Evolutionary conservation across 2,888 invertebrate species (phyloP), one percentile per base, ranked within the genome.

Genomic region (Panzeria rudis): DNA sequence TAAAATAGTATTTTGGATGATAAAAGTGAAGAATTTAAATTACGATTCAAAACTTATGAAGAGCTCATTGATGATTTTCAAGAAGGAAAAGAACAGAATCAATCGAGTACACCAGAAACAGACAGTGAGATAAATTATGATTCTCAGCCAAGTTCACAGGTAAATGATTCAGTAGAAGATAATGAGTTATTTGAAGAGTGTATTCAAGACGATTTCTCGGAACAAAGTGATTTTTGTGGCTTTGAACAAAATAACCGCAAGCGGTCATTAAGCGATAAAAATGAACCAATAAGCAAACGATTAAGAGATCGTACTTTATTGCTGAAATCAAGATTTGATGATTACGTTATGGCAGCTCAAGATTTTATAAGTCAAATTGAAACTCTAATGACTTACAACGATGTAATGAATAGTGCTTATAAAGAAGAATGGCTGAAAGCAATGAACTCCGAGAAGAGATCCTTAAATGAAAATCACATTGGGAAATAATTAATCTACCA

Each of bases 401-500:
- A 50, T 17, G 32, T 23, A 8, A n/a, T 32, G 7, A 59, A 59
- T 15, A 77, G 59, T 17, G 25, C 1, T 29, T 1, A 66, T 15
- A 38, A 61, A 25, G 29, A 62, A 15, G 20, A 68, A 35, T 64
- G 41, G 29, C 25, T 17, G 4, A 44, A n/a, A 62, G 23, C 89
- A 6, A 90, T 90, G 80, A 35, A 54, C 3, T 41, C 44, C 2
- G 25, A 59, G 11, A 35, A 61, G 15, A 32, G 20, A 17, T 72
- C 44, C 1, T 35, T 73, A 20, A 35, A 61, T 8, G 72, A 73
- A 61, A 73, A 61, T 20, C 44, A 61, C 0, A 61, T 15, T 73
- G 72, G 32, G 35, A 32, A 20, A 20, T 61, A 5, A 6, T 23
- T 47, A n/a, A 73, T 44, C 29, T 72, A 4, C 61, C 38, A 47